Evolutionary conservation across 2,797 vertebrate genomes (phyloP).

Genomic region (Xiphorhynchus erythropygius): DNA sequence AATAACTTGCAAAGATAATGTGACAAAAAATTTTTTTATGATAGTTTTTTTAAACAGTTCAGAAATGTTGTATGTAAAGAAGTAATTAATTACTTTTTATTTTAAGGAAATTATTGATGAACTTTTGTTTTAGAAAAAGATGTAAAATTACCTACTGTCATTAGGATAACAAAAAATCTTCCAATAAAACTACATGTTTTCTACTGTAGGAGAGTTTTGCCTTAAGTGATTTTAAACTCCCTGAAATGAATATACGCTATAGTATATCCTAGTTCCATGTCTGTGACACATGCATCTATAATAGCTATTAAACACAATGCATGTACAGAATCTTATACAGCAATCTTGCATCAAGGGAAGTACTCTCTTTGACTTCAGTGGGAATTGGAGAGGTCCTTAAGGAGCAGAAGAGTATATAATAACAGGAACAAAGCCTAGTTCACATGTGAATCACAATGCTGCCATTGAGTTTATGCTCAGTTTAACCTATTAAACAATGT

Average conservation of each 20-base stretch:
- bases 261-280: neutral
- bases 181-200: neutral
- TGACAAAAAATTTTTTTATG: neutral
- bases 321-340: neutral
- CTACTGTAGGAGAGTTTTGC: neutral
- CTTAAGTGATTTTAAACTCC: neutral
- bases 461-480: constrained; percentile 72
- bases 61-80: neutral
- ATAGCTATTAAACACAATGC: neutral
- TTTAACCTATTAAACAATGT: constrained; percentile 75
- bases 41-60: neutral
- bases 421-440: constrained; percentile 35
- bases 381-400: neutral
- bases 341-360: neutral
- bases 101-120: neutral
- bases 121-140: neutral
- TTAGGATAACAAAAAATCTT: neutral
- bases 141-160: neutral
- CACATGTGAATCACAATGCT: constrained; percentile 61
- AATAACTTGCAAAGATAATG: neutral
- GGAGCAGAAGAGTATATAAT: neutral
- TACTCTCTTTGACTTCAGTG: neutral
- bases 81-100: neutral
- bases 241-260: neutral
- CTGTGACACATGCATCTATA: neutral